Conservation (phyloP, 2,113 vertebrate genomes). For the Xenopus tropicalis region DNA sequence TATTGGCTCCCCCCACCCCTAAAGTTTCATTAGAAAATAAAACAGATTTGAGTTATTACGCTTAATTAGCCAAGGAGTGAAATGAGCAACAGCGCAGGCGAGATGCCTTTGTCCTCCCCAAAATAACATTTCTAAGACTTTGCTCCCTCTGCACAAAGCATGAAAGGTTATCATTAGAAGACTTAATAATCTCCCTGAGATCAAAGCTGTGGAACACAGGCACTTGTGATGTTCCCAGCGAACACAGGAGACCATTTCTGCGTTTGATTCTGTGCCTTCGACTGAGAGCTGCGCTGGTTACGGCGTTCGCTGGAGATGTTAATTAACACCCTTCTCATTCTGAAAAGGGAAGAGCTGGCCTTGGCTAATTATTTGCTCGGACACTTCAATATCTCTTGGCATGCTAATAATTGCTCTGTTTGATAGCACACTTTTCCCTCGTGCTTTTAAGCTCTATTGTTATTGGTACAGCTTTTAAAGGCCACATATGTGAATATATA, state of each 20-base stretch:
- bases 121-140: constrained; percentile 44
- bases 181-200: constrained; percentile 35
- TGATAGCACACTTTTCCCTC: constrained; percentile 26
- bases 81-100: constrained; percentile 47
- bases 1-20: not conserved
- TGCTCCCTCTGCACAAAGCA: constrained; percentile 40
- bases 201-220: constrained; percentile 40
- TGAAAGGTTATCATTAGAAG: constrained; percentile 45
- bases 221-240: constrained; percentile 40
- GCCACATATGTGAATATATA: not conserved
- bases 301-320: constrained; percentile 30
- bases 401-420: constrained; percentile 34
- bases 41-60: constrained; percentile 44
- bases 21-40: constrained; percentile 32
- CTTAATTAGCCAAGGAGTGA: constrained; percentile 32
- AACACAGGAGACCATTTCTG: constrained; percentile 8
- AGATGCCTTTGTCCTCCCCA: constrained; percentile 21
- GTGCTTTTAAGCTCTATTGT: constrained; percentile 30
- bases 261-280: constrained; percentile 35
- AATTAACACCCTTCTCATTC: constrained; percentile 27
- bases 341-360: constrained; percentile 38
- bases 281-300: constrained; percentile 28
- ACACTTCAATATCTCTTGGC: constrained; percentile 39
- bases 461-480: not conserved
- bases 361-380: constrained; percentile 42